phyloP scores from a whole-genome alignment of 1,140 invertebrate species.

The Argopecten irradians region DNA sequence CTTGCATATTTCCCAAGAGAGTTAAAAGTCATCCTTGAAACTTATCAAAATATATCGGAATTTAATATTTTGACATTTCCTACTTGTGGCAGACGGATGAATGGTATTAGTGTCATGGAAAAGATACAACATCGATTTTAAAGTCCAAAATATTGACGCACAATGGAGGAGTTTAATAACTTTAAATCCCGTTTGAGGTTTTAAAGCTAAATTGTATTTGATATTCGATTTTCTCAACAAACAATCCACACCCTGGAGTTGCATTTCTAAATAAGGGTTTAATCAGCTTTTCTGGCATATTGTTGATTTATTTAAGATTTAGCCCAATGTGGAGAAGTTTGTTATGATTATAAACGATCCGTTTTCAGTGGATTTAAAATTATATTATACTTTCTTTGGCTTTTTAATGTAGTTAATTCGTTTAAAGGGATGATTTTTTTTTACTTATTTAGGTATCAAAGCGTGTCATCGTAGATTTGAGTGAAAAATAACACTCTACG shows the following conservation, averaged over 20 bases:
- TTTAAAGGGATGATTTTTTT: not conserved
- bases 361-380: not conserved
- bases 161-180: not conserved
- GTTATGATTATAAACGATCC: not conserved
- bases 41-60: conserved; percentile 23
- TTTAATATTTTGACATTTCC: not conserved
- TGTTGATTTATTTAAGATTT: not conserved
- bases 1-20: not conserved
- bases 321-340: not conserved
- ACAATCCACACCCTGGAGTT: not conserved
- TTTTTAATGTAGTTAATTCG: no score
- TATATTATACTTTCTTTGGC: not conserved
- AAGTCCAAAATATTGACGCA: not conserved
- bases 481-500: not conserved
- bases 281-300: not conserved
- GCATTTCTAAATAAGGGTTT: not conserved
- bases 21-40: not conserved
- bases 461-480: not conserved
- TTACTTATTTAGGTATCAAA: not conserved
- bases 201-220: not conserved
- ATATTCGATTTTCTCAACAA: not conserved
- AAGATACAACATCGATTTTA: not conserved
- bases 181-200: not conserved
- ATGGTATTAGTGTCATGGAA: not conserved
- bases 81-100: not conserved